These are phyloP conservation scores for Nephrotoma appendiculata DNA, from an alignment of 2,888 invertebrate species.

Conservation along the genomic window DNA sequence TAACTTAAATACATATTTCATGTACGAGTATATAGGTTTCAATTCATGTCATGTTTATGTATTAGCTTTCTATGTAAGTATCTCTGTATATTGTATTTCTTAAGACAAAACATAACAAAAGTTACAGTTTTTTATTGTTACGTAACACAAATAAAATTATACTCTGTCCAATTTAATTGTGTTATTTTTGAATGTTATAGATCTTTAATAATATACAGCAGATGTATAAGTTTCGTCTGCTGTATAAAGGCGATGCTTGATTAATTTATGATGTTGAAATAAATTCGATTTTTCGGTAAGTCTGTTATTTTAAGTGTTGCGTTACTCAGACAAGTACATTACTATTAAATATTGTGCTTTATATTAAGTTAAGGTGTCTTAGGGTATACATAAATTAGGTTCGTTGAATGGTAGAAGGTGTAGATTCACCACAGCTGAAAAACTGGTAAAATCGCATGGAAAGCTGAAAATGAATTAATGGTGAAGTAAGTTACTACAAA, in stretches of 20 bases:
- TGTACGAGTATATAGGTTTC: not conserved
- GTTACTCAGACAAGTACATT: not conserved
- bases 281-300: not conserved
- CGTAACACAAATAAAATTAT: not conserved
- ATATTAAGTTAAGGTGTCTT: too few species aligned
- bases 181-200: not conserved
- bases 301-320: not conserved
- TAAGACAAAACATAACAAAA: not conserved
- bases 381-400: too few species aligned
- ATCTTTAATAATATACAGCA: not conserved
- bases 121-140: not conserved
- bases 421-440: too few species aligned
- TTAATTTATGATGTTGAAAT: not conserved
- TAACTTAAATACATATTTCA: not conserved
- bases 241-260: not conserved
- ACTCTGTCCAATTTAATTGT: not conserved
- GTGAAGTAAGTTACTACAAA: too few species aligned
- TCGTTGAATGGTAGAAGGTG: too few species aligned
- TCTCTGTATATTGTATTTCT: not conserved
- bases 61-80: not conserved
- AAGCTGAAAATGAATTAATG: too few species aligned
- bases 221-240: not conserved
- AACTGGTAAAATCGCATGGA: too few species aligned
- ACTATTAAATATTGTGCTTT: not conserved
- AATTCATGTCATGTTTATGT: not conserved